Conservation (phyloP, 2,113 vertebrate genomes). For the Picathartes gymnocephalus region DNA sequence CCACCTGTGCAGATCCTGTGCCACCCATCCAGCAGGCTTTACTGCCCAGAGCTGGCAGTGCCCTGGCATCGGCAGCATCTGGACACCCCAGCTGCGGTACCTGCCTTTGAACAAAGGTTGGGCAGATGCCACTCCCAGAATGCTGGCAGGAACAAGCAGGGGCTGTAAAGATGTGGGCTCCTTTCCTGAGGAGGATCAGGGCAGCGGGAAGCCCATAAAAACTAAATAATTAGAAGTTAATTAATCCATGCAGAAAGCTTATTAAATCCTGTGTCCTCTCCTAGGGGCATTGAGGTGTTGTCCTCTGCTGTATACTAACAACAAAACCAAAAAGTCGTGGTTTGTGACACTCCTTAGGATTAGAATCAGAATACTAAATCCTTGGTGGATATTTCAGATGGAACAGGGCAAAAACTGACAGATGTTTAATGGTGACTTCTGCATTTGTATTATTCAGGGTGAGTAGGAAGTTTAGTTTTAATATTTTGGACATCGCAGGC, state of each 20-base stretch:
- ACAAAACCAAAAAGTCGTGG: accelerated
- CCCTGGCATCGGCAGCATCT: accelerated
- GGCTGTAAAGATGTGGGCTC: background rate
- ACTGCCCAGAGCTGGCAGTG: background rate
- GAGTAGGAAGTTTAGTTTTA: background rate
- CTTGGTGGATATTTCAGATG: background rate
- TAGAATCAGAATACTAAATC: background rate
- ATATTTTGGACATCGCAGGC: background rate
- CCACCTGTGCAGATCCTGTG: background rate
- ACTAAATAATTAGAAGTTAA: background rate
- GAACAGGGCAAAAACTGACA: background rate
- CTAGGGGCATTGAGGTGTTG: background rate
- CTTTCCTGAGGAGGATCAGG: background rate
- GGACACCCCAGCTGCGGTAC: accelerated
- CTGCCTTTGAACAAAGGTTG: background rate
- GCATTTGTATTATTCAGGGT: background rate
- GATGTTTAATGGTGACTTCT: background rate
- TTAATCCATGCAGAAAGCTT: background rate
- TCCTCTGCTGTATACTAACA: background rate
- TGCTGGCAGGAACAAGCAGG: background rate
- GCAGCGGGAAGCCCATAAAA: background rate
- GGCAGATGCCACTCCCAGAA: background rate
- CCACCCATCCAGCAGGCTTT: background rate
- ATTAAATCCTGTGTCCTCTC: background rate
- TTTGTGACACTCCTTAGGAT: background rate